Percentiles rank a stretch among this genome's conserved stretches.
phyloP scores from a whole-genome alignment of 2,797 vertebrate genomes.

The Zalophus californianus region DNA sequence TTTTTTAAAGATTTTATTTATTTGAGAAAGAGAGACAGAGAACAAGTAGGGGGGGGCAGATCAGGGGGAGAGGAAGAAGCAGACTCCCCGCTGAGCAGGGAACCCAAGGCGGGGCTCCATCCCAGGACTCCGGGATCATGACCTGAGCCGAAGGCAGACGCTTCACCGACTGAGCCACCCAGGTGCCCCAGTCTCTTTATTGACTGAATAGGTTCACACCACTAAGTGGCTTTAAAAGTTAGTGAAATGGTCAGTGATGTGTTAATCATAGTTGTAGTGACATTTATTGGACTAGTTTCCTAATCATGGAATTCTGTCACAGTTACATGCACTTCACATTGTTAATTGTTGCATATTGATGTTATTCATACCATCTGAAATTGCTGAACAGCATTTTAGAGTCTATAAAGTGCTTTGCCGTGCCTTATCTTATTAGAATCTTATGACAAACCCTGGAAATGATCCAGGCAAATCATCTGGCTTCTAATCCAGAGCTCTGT shows the following conservation, averaged over 20 bases:
- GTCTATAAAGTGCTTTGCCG: not conserved
- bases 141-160: not conserved
- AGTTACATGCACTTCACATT: not conserved
- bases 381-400: not conserved
- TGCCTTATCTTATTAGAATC: not conserved
- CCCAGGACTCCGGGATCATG: not conserved
- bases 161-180: not conserved
- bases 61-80: not conserved
- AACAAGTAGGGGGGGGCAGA: not conserved
- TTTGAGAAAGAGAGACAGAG: not conserved
- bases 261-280: not conserved
- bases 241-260: not conserved
- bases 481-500: not conserved
- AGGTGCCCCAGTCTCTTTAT: not conserved
- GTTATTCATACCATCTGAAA: not conserved
- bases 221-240: not conserved
- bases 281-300: not conserved
- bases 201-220: not conserved
- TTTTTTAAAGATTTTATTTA: not conserved
- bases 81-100: not conserved
- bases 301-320: not conserved
- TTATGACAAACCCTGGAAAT: not conserved
- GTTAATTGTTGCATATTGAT: not conserved
- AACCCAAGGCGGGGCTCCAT: fast-evolving
- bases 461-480: not conserved